Base-by-base conservation (phyloP, 2,888 invertebrate genomes). In the Polyommatus icarus region DNA sequence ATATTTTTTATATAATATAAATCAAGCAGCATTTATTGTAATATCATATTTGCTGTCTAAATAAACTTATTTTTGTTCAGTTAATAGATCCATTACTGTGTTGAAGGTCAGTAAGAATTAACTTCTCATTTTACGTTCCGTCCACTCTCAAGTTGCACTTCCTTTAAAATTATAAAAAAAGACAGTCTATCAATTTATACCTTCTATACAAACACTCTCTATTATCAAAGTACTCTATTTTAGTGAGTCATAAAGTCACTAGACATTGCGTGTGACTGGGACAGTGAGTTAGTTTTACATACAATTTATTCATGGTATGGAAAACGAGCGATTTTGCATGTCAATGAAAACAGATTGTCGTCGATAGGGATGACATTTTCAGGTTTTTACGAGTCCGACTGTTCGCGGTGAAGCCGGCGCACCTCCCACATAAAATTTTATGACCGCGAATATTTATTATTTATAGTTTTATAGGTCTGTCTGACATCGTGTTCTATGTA, bases 341-440 rank as follows among this genome's bases (percentile, higher is more conserved):
- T 32, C 67, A 67, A 29, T 67, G 67, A 40, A 73, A 40, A 73
- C 73, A 46, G 73, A 73, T 73, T 12, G 46, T 50, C 20, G 40
- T 15, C 20, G 46, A 46, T 73, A 73, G 8, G 46, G n/a, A 15
- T 40, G 46, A 46, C 40, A 15, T 24, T 20, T 73, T 73, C 20
- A 46, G 15, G 20, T 54, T 24, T 75, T 54, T 75, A 75, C 18
- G 75, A 50, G 29, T 54, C 75, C 50, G 29, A 75, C 75, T 87
- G 85, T 84, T 84, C 85, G 83, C 87, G 85, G 84, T 85, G 86
- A 86, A 87, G 83, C 85, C 84, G 84, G 84, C 84, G 84, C 83
- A 86, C 85, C 87, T 86, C 88, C 87, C 84, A 85, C 89, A 90
- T 93, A 91, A 91, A 92, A 90, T 90, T 91, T 91, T 92, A 92